Base-by-base conservation (phyloP, 2,888 invertebrate species). In the Neelides folsomi region DNA sequence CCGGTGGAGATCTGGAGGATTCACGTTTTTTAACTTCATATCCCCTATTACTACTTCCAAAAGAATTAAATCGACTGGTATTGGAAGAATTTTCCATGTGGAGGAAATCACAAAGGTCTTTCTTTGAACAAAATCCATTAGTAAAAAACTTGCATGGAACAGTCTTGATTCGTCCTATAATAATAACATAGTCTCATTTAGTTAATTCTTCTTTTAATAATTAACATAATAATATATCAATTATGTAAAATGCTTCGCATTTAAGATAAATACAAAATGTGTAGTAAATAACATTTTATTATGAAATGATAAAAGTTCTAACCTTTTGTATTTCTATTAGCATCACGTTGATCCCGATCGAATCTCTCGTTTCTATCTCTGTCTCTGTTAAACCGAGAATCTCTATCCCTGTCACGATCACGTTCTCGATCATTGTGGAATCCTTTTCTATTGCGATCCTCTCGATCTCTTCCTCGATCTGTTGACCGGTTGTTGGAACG, bases 71-170 rank as follows among this genome's bases (percentile, higher is more conserved):
- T 27, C 48, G 36, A 39, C 37, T 27, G 7, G 4, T 27, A 27
- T 27, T 27, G 7, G 27, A 27, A 5, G 27, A 27, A 27, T 27
- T 27, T 27, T 27, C 80, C 2, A 85, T 85, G 74, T 90, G 90
- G 62, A 86, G 73, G 70, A 83, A 90, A 49, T 81, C 79, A 71
- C 90, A 92, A 63, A 81, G 81, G 64, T 83, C 83, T 51, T 85
- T 86, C 67, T 83, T 79, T 47, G 85, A 75, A 72, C 90, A 90
- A 56, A 79, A 83, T 1, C 88, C 88, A 64, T 78, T 80, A 66
- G 82, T 80, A 66, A 83, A 83, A 68, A 85, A 83, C 68, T 83
- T 81, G 68, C 88, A 89, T 12, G 81, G 68, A 12, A 60, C 55
- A 43, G 13, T 52, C 34, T 53, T 49, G 13, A 27, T 27, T 27